Percentiles rank a stretch among this genome's conserved stretches.
These are phyloP conservation scores for Dolomedes plantarius DNA, from an alignment of 2,888 invertebrate genomes.

Conservation along the genomic window DNA sequence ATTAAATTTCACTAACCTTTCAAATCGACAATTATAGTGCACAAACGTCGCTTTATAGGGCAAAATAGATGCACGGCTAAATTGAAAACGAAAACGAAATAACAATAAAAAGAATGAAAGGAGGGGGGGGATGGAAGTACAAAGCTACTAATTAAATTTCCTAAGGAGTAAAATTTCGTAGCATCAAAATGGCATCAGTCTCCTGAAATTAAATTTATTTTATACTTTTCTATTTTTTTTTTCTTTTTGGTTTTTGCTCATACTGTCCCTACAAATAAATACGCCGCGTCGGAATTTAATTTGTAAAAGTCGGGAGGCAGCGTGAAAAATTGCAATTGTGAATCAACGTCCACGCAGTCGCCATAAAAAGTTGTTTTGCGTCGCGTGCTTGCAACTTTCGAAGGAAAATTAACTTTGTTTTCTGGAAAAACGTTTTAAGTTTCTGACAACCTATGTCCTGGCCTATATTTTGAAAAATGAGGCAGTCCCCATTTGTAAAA, in stretches of 20 bases:
- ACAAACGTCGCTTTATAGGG: background rate
- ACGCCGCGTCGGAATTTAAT: background rate
- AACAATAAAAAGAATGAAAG: background rate
- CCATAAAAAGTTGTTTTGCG: background rate
- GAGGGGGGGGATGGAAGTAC: background rate
- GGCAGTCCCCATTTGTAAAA: background rate
- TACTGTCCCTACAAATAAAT: background rate
- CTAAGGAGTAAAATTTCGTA: slow-evolving; percentile 3
- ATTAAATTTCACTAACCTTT: slow-evolving; percentile 7
- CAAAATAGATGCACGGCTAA: background rate
- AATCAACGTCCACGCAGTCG: background rate
- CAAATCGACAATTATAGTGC: slow-evolving; percentile 1
- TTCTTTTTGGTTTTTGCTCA: background rate
- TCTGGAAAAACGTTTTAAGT: background rate
- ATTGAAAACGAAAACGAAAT: background rate
- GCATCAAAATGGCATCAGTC: slow-evolving; percentile 12
- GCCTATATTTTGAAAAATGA: slow-evolving; percentile 14
- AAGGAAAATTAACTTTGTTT: slow-evolving; percentile 14
- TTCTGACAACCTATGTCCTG: slow-evolving; percentile 2
- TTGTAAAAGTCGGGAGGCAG: background rate
- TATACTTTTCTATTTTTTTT: too few relatives aligned
- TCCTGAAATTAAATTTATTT: slow-evolving; percentile 5
- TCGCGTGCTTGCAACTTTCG: slow-evolving; percentile 11
- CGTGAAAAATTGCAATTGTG: slow-evolving; percentile 1
- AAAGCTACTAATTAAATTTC: slow-evolving; percentile 13